These are phyloP conservation scores for Proteles cristata DNA, from an alignment of 2,113 vertebrate genomes.

Conservation along the genomic window DNA sequence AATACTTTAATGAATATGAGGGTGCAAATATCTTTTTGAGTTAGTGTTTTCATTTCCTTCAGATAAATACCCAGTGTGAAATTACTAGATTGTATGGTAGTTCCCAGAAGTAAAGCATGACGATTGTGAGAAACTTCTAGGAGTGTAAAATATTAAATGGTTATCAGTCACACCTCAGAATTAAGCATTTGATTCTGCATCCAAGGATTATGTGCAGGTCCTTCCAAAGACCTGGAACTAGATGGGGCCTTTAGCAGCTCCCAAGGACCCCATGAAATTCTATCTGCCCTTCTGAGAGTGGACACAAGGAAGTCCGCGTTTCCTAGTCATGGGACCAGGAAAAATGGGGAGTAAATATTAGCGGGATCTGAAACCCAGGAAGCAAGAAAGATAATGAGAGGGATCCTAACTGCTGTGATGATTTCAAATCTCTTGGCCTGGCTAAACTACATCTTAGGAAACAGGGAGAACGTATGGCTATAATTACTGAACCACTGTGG, in stretches of 20 bases:
- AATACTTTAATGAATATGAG: background rate
- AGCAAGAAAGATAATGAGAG: background rate
- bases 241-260: background rate
- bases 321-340: background rate
- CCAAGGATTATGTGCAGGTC: background rate
- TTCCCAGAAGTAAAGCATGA: background rate
- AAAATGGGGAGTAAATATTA: background rate
- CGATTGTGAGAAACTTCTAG: background rate
- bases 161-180: background rate
- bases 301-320: no score
- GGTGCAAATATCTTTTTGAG: background rate
- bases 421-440: conserved; percentile 20
- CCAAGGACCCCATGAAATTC: background rate
- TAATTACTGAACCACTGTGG: conserved; percentile 50
- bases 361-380: background rate
- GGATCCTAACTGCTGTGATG: background rate
- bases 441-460: background rate
- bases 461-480: background rate
- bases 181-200: background rate
- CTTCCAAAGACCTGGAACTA: background rate
- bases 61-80: background rate
- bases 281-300: background rate
- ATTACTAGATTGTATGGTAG: background rate
- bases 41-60: background rate
- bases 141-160: background rate